Percentiles rank a stretch among this genome's conserved stretches.
Evolutionary conservation across 37 sponge, comb jelly and placozoan species (phyloP).

Genomic region (Petrosia ficiformis): DNA sequence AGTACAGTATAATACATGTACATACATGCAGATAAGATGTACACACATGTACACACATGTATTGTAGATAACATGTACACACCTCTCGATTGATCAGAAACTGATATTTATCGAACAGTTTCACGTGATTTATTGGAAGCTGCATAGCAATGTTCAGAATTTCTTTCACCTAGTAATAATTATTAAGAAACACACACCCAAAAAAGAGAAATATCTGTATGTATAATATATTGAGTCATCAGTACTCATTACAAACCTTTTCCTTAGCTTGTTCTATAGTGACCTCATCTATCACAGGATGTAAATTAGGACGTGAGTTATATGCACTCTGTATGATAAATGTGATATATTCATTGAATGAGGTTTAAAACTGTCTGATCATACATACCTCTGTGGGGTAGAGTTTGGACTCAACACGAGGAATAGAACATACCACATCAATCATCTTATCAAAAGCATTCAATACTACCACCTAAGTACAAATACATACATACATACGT

Average conservation of each 20-base stretch:
- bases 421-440: conserved; percentile 75
- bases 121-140: conserved; percentile 65
- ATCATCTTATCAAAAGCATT: conserved; percentile 88
- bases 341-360: not conserved
- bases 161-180: conserved; percentile 1
- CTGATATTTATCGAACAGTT: conserved; percentile 76
- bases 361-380: not conserved
- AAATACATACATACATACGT: not conserved
- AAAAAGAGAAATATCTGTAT: not conserved
- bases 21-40: too few relatives aligned
- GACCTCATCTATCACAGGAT: conserved; percentile 69
- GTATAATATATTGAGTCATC: not conserved
- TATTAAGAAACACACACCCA: not conserved
- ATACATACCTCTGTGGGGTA: conserved; percentile 68
- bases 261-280: conserved; percentile 72
- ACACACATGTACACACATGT: too few relatives aligned
- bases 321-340: conserved; percentile 23
- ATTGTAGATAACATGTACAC: too few relatives aligned
- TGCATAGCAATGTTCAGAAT: conserved; percentile 46
- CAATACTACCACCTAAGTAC: conserved; percentile 63
- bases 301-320: conserved; percentile 63
- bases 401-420: conserved; percentile 94
- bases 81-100: conserved; percentile 79
- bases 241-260: conserved; percentile 21
- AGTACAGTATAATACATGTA: too few relatives aligned